Conservation (phyloP, 2,113 vertebrate species). For the Archocentrus centrarchus region DNA sequence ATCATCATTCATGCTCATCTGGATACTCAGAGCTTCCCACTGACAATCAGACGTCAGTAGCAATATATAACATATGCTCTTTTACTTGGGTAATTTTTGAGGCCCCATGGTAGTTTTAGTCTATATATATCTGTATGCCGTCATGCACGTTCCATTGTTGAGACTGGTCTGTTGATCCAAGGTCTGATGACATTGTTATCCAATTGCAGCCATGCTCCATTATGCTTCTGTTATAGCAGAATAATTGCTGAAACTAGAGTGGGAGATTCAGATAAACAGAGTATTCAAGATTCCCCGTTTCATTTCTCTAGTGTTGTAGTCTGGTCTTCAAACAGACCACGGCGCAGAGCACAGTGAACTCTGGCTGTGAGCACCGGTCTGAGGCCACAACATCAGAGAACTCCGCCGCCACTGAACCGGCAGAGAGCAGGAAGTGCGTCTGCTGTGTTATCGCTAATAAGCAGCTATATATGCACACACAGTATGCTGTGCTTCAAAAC, state of each 20-base stretch:
- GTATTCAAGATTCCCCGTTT: background rate
- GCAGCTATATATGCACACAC: background rate
- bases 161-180: constrained; percentile 2
- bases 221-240: background rate
- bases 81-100: background rate
- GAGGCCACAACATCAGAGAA: constrained; percentile 27
- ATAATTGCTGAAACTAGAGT: background rate
- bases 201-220: background rate
- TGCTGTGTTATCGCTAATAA: background rate
- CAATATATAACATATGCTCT: background rate
- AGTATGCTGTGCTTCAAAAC: constrained; percentile 1
- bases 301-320: constrained; percentile 4
- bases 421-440: background rate
- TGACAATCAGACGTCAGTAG: background rate
- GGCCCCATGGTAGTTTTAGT: background rate
- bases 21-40: constrained; percentile 23
- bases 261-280: background rate
- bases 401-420: background rate
- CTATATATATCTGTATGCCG: background rate
- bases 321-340: background rate
- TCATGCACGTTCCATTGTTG: background rate
- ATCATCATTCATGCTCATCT: constrained; percentile 45
- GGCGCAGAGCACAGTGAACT: background rate
- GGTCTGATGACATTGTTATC: background rate
- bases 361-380: background rate